Evolutionary conservation across 2,888 invertebrate species (phyloP).

Genomic region (Panopea generosa): DNA sequence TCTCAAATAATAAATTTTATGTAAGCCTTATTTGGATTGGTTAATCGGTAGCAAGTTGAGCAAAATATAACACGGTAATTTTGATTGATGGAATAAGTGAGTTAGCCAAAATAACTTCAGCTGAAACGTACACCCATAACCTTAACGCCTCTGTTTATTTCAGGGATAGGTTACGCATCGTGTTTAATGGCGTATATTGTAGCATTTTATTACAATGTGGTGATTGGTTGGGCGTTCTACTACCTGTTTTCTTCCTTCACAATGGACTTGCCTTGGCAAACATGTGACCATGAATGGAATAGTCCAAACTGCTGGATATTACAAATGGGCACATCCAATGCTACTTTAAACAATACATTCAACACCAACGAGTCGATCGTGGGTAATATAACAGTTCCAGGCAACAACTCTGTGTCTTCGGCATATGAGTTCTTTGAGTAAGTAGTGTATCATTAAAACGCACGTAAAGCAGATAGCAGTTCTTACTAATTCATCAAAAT

Average conservation of each 20-base stretch:
- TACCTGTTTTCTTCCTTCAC: constrained; percentile 91
- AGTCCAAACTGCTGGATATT: constrained; percentile 88
- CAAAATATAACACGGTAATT: no score
- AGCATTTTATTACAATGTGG: constrained; percentile 89
- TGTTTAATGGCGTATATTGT: constrained; percentile 84
- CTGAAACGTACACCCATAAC: no score
- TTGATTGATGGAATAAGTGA: no score
- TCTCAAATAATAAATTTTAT: no score
- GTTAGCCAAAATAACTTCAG: no score
- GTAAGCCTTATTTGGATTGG: no score
- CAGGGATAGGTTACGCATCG: constrained; percentile 87
- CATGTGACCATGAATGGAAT: constrained; percentile 94
- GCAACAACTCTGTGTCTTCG: constrained; percentile 87
- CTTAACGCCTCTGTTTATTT: no score
- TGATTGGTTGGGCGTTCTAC: constrained; percentile 94
- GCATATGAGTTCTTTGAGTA: constrained; percentile 63
- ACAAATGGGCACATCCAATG: constrained; percentile 62
- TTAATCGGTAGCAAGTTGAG: no score
- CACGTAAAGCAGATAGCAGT: no score
- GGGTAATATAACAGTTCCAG: constrained; percentile 28
- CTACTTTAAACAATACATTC: constrained; percentile 53
- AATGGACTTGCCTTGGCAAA: constrained; percentile 90
- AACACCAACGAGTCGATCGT: constrained; percentile 1
- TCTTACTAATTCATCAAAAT: no score
- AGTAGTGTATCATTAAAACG: no score